Evolutionary conservation across 2,888 invertebrate species (phyloP).

Genomic region (Himalopsyche tibetana): DNA sequence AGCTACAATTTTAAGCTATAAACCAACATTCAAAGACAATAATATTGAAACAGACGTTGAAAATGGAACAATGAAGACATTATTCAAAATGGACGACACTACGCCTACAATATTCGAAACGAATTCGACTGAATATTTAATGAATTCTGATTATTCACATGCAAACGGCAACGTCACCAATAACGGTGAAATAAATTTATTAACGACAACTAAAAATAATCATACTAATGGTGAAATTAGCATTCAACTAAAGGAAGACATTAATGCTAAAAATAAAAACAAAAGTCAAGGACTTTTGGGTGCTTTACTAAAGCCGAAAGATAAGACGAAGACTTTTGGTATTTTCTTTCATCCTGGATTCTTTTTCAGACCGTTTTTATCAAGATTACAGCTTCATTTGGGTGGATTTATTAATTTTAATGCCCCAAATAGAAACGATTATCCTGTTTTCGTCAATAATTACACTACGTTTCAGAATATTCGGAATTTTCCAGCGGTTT

Average conservation of each 20-base stretch:
- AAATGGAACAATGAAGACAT: background rate
- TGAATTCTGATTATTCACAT: slow-evolving; percentile 1
- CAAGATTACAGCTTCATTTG: slow-evolving; percentile 60
- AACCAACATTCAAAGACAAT: background rate
- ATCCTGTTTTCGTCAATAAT: slow-evolving; percentile 47
- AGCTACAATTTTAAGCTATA: background rate
- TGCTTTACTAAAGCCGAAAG: background rate
- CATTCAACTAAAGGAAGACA: slow-evolving; percentile 5
- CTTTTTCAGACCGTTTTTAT: slow-evolving; percentile 54
- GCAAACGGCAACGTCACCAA: background rate
- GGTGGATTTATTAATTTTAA: slow-evolving; percentile 15
- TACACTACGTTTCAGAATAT: background rate
- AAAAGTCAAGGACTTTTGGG: slow-evolving; percentile 15
- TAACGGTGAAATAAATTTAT: slow-evolving; percentile 18
- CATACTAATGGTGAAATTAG: slow-evolving; percentile 16
- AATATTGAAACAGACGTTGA: background rate
- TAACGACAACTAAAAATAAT: background rate
- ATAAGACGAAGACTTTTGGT: slow-evolving; percentile 54
- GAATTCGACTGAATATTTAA: slow-evolving; percentile 9
- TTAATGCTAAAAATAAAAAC: background rate
- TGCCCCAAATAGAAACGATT: background rate
- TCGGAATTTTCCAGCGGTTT: slow-evolving; percentile 49
- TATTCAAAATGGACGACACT: slow-evolving; percentile 25
- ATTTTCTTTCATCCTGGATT: slow-evolving; percentile 56
- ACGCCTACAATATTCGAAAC: slow-evolving; percentile 9